Conservation (phyloP, 2,797 vertebrate species). For the Melanotaenia trifasciata region DNA sequence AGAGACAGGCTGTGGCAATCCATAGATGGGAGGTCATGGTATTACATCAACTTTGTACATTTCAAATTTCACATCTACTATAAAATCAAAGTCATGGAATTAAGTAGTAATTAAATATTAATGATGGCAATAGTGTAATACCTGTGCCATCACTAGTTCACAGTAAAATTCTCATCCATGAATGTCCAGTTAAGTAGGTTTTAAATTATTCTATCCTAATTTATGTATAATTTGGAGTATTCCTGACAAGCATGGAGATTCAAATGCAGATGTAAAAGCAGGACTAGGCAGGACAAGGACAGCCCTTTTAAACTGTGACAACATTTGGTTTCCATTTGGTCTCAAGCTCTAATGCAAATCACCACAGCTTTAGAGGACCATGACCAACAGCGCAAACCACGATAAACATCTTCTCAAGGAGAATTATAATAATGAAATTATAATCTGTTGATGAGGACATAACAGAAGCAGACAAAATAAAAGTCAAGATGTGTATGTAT, state of each 20-base stretch:
- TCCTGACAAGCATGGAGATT: not conserved
- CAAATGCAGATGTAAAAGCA: not conserved
- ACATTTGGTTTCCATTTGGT: too few relatives aligned
- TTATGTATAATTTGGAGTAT: not conserved
- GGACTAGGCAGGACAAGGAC: not conserved
- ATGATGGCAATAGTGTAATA: too few relatives aligned
- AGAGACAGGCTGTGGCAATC: conserved; percentile 6
- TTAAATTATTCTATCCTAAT: not conserved
- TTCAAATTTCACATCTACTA: not conserved
- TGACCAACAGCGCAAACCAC: not conserved
- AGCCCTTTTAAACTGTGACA: not conserved
- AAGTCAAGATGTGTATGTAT: not conserved
- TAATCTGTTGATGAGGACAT: not conserved
- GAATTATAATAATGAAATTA: conserved; percentile 3
- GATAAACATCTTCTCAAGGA: not conserved
- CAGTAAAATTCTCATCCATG: not conserved
- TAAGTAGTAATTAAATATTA: too few relatives aligned
- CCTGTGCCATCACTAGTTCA: not conserved
- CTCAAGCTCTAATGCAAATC: not conserved
- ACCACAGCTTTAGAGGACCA: not conserved
- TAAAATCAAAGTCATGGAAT: not conserved
- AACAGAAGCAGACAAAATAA: not conserved
- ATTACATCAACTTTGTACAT: conserved; percentile 17
- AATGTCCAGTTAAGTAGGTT: too few relatives aligned
- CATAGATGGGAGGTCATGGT: conserved; percentile 8